A percentile compares a stretch with the other conserved stretches of the same genome.
Evolutionary conservation across 2,888 invertebrate species (phyloP).

Genomic region (Dorcus hopei): DNA sequence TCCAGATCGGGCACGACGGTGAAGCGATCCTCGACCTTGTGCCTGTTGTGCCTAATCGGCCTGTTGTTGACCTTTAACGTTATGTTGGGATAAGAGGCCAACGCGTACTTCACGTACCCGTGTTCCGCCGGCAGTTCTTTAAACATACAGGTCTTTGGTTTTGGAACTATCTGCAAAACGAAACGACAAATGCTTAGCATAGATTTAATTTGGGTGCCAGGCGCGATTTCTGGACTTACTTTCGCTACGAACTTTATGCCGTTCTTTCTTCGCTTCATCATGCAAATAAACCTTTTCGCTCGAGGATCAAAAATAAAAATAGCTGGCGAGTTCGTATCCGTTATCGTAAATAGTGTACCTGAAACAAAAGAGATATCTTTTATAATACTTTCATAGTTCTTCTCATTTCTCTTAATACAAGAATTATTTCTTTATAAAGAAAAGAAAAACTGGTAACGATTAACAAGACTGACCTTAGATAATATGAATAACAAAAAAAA

Average conservation of each 20-base stretch:
- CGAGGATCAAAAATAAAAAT: slow-evolving; percentile 37
- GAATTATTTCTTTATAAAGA: no score
- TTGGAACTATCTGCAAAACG: slow-evolving; percentile 29
- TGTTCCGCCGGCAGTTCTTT: slow-evolving; percentile 21
- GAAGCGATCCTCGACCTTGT: background rate
- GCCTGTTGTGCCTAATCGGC: background rate
- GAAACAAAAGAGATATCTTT: slow-evolving; percentile 13
- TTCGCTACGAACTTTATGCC: slow-evolving; percentile 29
- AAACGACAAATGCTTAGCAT: background rate
- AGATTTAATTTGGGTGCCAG: background rate
- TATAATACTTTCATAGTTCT: slow-evolving; percentile 5
- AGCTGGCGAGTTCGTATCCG: slow-evolving; percentile 21
- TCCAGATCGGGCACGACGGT: background rate
- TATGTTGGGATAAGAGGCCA: background rate
- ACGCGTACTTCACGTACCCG: slow-evolving; percentile 8
- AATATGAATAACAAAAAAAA: no score
- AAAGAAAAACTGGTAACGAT: no score
- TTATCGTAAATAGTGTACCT: slow-evolving; percentile 28
- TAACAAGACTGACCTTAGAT: no score
- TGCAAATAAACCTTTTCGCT: slow-evolving; percentile 38
- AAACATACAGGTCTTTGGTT: slow-evolving; percentile 29
- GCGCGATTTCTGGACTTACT: slow-evolving; percentile 29
- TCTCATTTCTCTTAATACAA: background rate
- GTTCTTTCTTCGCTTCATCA: slow-evolving; percentile 25
- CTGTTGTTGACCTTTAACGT: slow-evolving; percentile 5